Base-by-base conservation (phyloP, 2,888 invertebrate species). In the Apocheima hispidaria region DNA sequence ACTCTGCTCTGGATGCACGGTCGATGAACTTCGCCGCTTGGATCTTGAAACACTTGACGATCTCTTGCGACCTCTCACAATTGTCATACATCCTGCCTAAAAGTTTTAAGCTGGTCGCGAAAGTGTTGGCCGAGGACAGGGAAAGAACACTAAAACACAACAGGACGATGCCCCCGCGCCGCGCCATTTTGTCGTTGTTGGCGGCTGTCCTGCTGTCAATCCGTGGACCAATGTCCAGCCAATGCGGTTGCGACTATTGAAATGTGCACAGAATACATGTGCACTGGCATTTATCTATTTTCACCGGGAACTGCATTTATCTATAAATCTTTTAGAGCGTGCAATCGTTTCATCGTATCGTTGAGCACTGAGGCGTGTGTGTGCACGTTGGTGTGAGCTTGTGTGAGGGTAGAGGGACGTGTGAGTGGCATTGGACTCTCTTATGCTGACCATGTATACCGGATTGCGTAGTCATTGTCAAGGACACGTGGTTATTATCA, bases 41-140 rank as follows among this genome's bases (percentile, higher is more conserved):
- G 56, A 96, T 89, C 85, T 96, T 96, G 71, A 96, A 92, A 79
- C 96, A 96, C 91, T 95, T 95, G 69, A 95, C 84, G 52, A 95
- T 89, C 75, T 96, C 95, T 65, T 94, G 93, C 44, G 94, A 94
- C 64, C 90, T 88, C 69, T 94, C 93, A 81, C 96, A 96, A 78
- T 94, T 94, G 69, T 93, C 89, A 77, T 94, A 94, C 71, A 94
- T 90, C 83, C 90, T 93, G 71, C 92, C 87, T 41, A 94, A 75
- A 48, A 94, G 82, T 79, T 92, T 92, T 69, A 92, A 78, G 61
- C 93, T 92, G 60, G 84, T 84, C 67, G 84, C 86, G 60, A 92
- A 82, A 70, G 87, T 83, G 73, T 91, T 90, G 40, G 86, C 88
- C 48, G 89, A 84, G 55, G 83, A 80, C 33, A 80, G 66, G 23